Percentiles rank a stretch among this genome's conserved stretches.
phyloP scores from a whole-genome alignment of 2,888 invertebrate species.

The Phrixothrix hirtus region DNA sequence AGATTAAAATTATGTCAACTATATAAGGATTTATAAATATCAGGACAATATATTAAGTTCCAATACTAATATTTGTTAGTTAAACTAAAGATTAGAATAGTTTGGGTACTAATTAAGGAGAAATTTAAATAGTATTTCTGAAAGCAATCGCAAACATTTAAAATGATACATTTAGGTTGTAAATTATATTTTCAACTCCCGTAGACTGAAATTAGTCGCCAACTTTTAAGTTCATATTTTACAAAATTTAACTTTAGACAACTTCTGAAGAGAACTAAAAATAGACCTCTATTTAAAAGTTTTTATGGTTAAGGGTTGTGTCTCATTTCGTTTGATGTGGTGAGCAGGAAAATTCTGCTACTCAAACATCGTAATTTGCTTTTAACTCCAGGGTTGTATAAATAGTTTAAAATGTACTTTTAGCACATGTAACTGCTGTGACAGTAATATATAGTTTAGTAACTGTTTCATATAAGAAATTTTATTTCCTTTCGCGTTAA shows the following conservation, averaged over 20 bases:
- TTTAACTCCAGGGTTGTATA: slow-evolving; percentile 25
- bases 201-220: slow-evolving; percentile 10
- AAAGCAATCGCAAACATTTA: too few species aligned
- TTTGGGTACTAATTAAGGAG: too few species aligned
- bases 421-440: slow-evolving; percentile 3
- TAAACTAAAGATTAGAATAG: too few species aligned
- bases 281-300: slow-evolving; percentile 25
- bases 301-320: slow-evolving; percentile 32
- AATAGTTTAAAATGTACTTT: slow-evolving; percentile 10
- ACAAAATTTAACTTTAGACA: slow-evolving; percentile 17
- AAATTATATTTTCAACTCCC: slow-evolving; percentile 3
- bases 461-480: too few species aligned
- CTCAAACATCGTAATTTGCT: slow-evolving; percentile 36
- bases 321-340: slow-evolving; percentile 35
- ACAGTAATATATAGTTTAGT: slow-evolving; percentile 2
- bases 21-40: too few species aligned
- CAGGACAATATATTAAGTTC: too few species aligned
- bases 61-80: too few species aligned
- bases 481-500: too few species aligned
- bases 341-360: slow-evolving; percentile 27
- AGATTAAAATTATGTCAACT: too few species aligned
- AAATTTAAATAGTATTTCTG: too few species aligned
- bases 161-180: too few species aligned
- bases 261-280: slow-evolving; percentile 28
- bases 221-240: slow-evolving; percentile 15